A percentile compares a stretch with the other conserved stretches of the same genome.
phyloP scores from a whole-genome alignment of 30 jellyfish, hydroid and myxozoan species.

The Aurelia aurita complex sp. Pacific region DNA sequence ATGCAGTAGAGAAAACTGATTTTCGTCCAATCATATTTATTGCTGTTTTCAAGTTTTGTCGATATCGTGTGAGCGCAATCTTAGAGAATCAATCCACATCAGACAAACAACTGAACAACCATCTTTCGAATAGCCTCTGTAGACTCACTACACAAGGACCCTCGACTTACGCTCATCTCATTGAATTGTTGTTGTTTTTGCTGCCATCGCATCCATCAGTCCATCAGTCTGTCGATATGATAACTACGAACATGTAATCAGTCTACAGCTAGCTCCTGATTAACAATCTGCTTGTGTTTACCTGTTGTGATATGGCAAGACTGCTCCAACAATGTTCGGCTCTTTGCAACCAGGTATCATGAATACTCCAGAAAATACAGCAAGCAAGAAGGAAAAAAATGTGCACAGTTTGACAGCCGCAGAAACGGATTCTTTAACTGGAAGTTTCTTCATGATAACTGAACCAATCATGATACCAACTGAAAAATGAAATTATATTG shows the following conservation, averaged over 20 bases:
- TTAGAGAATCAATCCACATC: no score
- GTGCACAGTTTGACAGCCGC: slow-evolving; percentile 77
- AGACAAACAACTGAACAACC: no score
- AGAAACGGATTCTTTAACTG: slow-evolving; percentile 64
- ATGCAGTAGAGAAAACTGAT: no score
- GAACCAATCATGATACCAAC: slow-evolving; percentile 94
- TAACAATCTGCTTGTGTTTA: slow-evolving; percentile 8
- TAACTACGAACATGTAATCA: no score
- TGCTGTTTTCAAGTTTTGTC: no score
- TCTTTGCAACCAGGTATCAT: slow-evolving; percentile 94
- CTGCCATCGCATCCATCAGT: no score
- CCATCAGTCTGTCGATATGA: no score
- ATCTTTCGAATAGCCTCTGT: not conserved
- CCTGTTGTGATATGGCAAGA: slow-evolving; percentile 82
- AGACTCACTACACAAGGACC: not conserved
- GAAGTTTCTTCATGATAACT: slow-evolving; percentile 63
- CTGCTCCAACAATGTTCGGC: slow-evolving; percentile 81
- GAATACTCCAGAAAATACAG: slow-evolving; percentile 42
- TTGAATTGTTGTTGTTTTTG: no score
- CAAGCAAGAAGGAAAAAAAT: slow-evolving; percentile 44
- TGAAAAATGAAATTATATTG: not conserved
- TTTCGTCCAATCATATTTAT: no score
- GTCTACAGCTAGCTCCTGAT: not conserved
- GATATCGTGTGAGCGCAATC: no score
- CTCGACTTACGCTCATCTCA: no score